phyloP scores from a whole-genome alignment of 2,888 invertebrate genomes.

The Pollenia labialis region DNA sequence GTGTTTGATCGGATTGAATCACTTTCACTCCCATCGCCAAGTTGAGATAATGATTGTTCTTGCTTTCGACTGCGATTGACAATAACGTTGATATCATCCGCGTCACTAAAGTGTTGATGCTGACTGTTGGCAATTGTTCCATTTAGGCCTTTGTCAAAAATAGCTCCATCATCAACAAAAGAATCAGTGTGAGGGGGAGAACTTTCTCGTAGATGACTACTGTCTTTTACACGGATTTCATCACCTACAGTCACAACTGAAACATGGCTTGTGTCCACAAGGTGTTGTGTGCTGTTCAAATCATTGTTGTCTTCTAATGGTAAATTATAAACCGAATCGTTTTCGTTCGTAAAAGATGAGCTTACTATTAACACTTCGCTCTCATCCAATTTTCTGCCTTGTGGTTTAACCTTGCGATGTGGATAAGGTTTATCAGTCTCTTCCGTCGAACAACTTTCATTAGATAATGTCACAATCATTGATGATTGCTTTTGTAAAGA shows the following conservation, averaged over 20 bases:
- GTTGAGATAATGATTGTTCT: slow-evolving; percentile 68
- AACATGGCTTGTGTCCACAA: slow-evolving; percentile 93
- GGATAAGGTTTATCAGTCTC: slow-evolving; percentile 62
- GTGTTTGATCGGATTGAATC: slow-evolving; percentile 88
- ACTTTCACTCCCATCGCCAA: slow-evolving; percentile 86
- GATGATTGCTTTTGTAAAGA: slow-evolving; percentile 80
- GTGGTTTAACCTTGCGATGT: slow-evolving; percentile 56
- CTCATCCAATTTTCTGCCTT: slow-evolving; percentile 90
- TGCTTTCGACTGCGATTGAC: slow-evolving; percentile 82
- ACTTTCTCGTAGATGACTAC: slow-evolving; percentile 83
- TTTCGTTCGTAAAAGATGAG: slow-evolving; percentile 87
- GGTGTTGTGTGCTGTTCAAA: slow-evolving; percentile 77
- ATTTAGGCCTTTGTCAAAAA: slow-evolving; percentile 62
- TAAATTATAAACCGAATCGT: slow-evolving; percentile 87
- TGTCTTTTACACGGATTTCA: slow-evolving; percentile 91
- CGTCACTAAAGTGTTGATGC: slow-evolving; percentile 83
- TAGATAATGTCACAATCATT: slow-evolving; percentile 81
- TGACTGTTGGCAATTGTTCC: slow-evolving; percentile 53
- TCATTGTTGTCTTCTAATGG: slow-evolving; percentile 78
- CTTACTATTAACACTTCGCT: slow-evolving; percentile 94
- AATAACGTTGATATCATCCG: slow-evolving; percentile 84
- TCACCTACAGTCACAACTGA: slow-evolving; percentile 96
- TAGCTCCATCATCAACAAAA: slow-evolving; percentile 49
- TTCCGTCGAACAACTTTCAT: slow-evolving; percentile 67
- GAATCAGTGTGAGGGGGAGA: slow-evolving; percentile 63